A percentile compares a stretch with the other conserved stretches of the same genome.
These are phyloP conservation scores for Chloroceryle amazona DNA, from an alignment of 2,797 vertebrate genomes.

Conservation along the genomic window DNA sequence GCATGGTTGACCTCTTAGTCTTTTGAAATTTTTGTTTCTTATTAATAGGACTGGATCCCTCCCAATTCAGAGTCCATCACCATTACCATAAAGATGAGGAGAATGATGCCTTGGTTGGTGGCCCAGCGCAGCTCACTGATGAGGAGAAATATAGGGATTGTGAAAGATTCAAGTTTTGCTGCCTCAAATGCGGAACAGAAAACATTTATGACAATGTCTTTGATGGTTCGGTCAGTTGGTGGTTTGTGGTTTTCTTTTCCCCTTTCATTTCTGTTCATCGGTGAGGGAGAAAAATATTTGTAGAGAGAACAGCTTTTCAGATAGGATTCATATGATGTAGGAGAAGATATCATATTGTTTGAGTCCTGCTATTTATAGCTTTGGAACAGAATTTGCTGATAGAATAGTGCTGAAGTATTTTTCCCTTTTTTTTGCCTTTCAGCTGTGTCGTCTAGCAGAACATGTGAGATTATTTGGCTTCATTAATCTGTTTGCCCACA, in stretches of 20 bases:
- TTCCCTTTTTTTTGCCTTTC: slow-evolving; percentile 44
- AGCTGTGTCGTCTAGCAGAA: slow-evolving; percentile 27
- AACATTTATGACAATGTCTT: slow-evolving; percentile 94
- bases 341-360: slow-evolving; percentile 18
- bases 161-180: slow-evolving; percentile 92
- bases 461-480: slow-evolving; percentile 62
- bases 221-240: slow-evolving; percentile 88
- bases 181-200: slow-evolving; percentile 90
- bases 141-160: slow-evolving; percentile 96
- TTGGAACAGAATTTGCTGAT: slow-evolving; percentile 36
- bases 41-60: slow-evolving; percentile 91
- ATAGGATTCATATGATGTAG: background rate
- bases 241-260: background rate
- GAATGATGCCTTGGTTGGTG: slow-evolving; percentile 88
- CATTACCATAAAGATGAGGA: slow-evolving; percentile 94
- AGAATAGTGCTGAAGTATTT: slow-evolving; percentile 32
- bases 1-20: slow-evolving; percentile 65
- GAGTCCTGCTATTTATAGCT: slow-evolving; percentile 27
- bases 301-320: background rate
- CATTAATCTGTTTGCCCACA: slow-evolving; percentile 69
- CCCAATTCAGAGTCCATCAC: slow-evolving; percentile 92
- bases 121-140: slow-evolving; percentile 91
- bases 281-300: background rate
- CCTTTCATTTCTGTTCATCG: slow-evolving; percentile 46
- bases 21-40: slow-evolving; percentile 75